A percentile compares a stretch with the other conserved stretches of the same genome.
phyloP scores from a whole-genome alignment of 1,140 invertebrate genomes.

The Diuraphis noxia region DNA sequence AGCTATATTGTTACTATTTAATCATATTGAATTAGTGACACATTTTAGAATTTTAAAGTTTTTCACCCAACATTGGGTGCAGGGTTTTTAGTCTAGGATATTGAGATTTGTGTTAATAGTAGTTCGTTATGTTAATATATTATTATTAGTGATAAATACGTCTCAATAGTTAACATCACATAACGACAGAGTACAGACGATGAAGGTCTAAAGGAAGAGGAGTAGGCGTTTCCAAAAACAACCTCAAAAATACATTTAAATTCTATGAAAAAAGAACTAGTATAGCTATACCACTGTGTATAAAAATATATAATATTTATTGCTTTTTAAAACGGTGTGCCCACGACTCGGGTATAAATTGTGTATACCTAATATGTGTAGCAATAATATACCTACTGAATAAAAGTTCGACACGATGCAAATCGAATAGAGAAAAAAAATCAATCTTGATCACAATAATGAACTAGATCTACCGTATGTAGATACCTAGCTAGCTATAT shows the following conservation, averaged over 20 bases:
- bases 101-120: no score
- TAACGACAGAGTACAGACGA: not conserved
- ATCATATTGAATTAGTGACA: no score
- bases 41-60: no score
- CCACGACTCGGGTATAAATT: no score
- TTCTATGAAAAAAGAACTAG: no score
- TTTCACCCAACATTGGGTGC: no score
- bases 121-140: not conserved
- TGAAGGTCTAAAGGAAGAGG: not conserved
- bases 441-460: not conserved
- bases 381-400: not conserved
- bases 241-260: not conserved
- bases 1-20: no score
- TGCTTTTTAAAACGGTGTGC: no score
- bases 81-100: no score
- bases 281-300: not conserved
- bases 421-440: not conserved
- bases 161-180: not conserved
- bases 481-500: no score
- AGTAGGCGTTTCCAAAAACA: not conserved
- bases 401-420: not conserved
- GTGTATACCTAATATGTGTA: not conserved
- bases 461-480: not conserved
- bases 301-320: no score
- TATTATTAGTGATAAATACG: no score